A percentile compares a stretch with the other conserved stretches of the same genome.
These are phyloP conservation scores for Psilanteris sp. DNA, from an alignment of 1,140 invertebrate genomes.

Conservation along the genomic window DNA sequence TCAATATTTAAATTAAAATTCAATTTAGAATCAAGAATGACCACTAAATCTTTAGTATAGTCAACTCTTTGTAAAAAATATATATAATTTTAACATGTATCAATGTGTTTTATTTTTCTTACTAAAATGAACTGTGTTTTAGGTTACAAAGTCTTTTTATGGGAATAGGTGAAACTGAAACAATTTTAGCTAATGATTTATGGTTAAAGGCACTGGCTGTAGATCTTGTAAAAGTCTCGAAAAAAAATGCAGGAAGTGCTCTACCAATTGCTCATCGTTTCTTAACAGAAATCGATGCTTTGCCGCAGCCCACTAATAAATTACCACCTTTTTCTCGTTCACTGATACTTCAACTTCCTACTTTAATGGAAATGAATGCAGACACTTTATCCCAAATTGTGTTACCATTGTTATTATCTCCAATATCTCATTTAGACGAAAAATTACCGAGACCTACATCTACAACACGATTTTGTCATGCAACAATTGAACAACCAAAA, in stretches of 20 bases:
- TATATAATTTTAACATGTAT: too few species aligned
- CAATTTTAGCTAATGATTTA: conserved; percentile 89
- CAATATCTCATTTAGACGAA: conserved; percentile 73
- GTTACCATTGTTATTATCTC: conserved; percentile 85
- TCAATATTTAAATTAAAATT: too few species aligned
- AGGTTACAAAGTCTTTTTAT: conserved; percentile 91
- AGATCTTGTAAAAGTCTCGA: conserved; percentile 88
- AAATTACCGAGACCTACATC: conserved; percentile 75
- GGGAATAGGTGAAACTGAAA: conserved; percentile 86
- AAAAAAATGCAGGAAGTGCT: conserved; percentile 82
- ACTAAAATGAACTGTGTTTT: too few species aligned
- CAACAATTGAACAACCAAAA: conserved; percentile 91
- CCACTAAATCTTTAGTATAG: too few species aligned
- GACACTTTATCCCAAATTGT: conserved; percentile 89
- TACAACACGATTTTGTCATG: conserved; percentile 82
- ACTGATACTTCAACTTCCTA: conserved; percentile 88
- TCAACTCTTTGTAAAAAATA: too few species aligned
- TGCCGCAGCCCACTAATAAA: conserved; percentile 76
- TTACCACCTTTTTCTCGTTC: conserved; percentile 86
- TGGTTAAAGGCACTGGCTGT: conserved; percentile 91
- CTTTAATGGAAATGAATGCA: conserved; percentile 91
- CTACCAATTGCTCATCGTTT: conserved; percentile 84
- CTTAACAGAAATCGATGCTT: conserved; percentile 82
- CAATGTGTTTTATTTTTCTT: too few species aligned
- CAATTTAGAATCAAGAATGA: too few species aligned